A percentile compares a stretch with the other conserved stretches of the same genome.
These are phyloP conservation scores for Archips crataeganus DNA, from an alignment of 2,888 invertebrate species.

Conservation along the genomic window DNA sequence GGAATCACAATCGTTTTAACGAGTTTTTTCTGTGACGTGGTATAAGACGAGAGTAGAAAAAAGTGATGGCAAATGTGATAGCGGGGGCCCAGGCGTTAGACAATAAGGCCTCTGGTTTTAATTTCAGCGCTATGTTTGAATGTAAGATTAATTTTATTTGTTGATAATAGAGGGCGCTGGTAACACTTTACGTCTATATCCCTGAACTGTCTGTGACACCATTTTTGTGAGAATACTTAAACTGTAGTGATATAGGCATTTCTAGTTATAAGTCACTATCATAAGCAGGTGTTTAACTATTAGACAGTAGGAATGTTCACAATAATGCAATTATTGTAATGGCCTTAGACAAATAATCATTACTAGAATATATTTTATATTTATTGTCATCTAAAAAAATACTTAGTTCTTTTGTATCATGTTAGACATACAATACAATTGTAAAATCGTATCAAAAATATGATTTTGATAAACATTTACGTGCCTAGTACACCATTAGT, in stretches of 20 bases:
- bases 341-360: slow-evolving; percentile 41
- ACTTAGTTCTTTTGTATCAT: slow-evolving; percentile 4
- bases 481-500: slow-evolving; percentile 47
- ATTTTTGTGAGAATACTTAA: slow-evolving; percentile 38
- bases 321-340: slow-evolving; percentile 43
- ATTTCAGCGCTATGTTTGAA: neutral
- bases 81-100: too few species aligned
- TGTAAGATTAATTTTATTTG: neutral
- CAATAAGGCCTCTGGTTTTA: too few species aligned
- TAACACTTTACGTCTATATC: neutral
- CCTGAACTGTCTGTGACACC: slow-evolving; percentile 7
- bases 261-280: slow-evolving; percentile 39
- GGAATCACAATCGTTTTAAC: too few species aligned
- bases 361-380: slow-evolving; percentile 14
- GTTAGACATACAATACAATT: slow-evolving; percentile 18
- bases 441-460: slow-evolving; percentile 13
- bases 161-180: neutral
- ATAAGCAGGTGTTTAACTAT: slow-evolving; percentile 38
- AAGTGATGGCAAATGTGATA: too few species aligned
- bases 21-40: neutral
- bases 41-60: too few species aligned
- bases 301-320: slow-evolving; percentile 39
- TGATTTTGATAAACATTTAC: slow-evolving; percentile 26
- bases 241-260: slow-evolving; percentile 43
- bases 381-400: slow-evolving; percentile 7